A percentile compares a stretch with the other conserved stretches of the same genome.
Evolutionary conservation across 2,113 vertebrate genomes (phyloP).

Genomic region (Neopipo cinnamomea): DNA sequence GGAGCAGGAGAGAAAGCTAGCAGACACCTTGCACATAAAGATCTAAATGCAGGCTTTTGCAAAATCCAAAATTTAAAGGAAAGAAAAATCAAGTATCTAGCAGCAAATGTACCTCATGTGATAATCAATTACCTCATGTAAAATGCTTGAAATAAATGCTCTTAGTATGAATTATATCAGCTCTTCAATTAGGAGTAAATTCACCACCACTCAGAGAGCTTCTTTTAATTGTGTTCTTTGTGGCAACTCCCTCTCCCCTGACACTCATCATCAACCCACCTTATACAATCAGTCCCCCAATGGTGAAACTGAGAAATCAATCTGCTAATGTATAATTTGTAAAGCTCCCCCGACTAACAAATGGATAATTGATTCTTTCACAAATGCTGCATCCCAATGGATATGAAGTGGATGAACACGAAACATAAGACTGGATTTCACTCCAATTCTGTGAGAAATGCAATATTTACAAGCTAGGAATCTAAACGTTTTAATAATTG

Average conservation of each 20-base stretch:
- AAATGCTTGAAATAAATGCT: slow-evolving; percentile 75
- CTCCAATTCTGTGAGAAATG: slow-evolving; percentile 45
- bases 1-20: slow-evolving; percentile 19
- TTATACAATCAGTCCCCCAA: slow-evolving; percentile 69
- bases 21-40: slow-evolving; percentile 33
- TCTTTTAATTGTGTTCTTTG: slow-evolving; percentile 80
- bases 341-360: slow-evolving; percentile 81
- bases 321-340: slow-evolving; percentile 86
- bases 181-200: slow-evolving; percentile 81
- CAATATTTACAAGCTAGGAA: slow-evolving; percentile 46
- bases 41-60: slow-evolving; percentile 49
- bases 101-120: slow-evolving; percentile 52
- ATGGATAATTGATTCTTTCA: slow-evolving; percentile 85
- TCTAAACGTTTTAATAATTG: slow-evolving; percentile 31
- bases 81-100: slow-evolving; percentile 48
- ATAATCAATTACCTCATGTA: slow-evolving; percentile 78
- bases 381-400: slow-evolving; percentile 79
- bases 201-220: slow-evolving; percentile 71
- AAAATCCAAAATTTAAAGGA: slow-evolving; percentile 65
- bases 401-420: slow-evolving; percentile 66
- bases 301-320: slow-evolving; percentile 80
- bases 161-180: slow-evolving; percentile 81
- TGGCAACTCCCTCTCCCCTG: slow-evolving; percentile 73
- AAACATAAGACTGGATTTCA: slow-evolving; percentile 58
- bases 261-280: slow-evolving; percentile 75